A percentile compares a stretch with the other conserved stretches of the same genome.
Conservation (phyloP, 2,888 invertebrate genomes). For the Graphium colonna region DNA sequence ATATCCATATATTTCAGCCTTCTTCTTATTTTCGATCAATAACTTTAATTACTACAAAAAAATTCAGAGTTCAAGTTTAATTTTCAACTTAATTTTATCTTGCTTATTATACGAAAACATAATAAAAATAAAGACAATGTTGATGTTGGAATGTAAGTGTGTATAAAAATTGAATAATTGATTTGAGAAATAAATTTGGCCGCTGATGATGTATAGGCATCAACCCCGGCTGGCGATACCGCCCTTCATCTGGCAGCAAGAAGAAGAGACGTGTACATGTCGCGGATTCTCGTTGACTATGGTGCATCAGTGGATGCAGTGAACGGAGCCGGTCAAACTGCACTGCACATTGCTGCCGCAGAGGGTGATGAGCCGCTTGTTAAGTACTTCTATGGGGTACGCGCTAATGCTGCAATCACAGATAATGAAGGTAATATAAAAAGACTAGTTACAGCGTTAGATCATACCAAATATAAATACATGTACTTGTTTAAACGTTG, state of each 20-base stretch:
- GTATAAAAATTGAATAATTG: too few species aligned
- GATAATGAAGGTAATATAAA: conserved; percentile 91
- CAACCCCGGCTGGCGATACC: conserved; percentile 93
- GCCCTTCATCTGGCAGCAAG: conserved; percentile 97
- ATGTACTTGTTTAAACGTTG: too few species aligned
- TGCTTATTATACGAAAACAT: too few species aligned
- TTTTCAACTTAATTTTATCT: background rate
- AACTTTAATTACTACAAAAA: too few species aligned
- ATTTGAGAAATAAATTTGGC: background rate
- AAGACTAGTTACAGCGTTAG: too few species aligned
- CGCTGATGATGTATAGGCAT: conserved; percentile 72
- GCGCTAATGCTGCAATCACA: conserved; percentile 95
- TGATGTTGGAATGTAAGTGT: too few species aligned
- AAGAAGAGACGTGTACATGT: conserved; percentile 95
- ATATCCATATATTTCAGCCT: too few species aligned
- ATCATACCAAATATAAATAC: too few species aligned
- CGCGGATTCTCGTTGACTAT: conserved; percentile 93
- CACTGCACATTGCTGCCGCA: conserved; percentile 96
- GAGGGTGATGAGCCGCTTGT: conserved; percentile 97
- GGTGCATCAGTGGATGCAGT: conserved; percentile 95
- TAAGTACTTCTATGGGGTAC: conserved; percentile 96
- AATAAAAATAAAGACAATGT: too few species aligned
- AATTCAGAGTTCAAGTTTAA: too few species aligned
- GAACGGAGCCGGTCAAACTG: conserved; percentile 96
- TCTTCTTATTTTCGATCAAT: too few species aligned